Base-by-base conservation (phyloP, 2,113 vertebrate genomes). In the Takifugu bimaculatus region DNA sequence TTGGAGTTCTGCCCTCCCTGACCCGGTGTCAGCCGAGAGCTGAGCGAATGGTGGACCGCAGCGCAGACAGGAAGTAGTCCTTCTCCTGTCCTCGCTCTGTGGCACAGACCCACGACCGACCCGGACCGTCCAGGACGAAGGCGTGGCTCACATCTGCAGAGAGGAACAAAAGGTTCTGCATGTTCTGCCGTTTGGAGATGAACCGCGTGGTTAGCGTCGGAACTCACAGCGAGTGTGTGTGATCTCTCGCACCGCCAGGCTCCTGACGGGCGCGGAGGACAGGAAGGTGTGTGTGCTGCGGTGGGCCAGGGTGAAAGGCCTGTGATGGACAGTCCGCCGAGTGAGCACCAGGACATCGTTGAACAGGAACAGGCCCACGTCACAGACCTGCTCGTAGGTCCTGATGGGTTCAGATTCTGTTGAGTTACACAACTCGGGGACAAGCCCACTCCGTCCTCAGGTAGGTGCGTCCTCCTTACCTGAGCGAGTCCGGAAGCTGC, bases 311-410 rank as follows among this genome's bases (percentile, higher is more conserved):
- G 88, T 71, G 82, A 92, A 95, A 2, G 91, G 89, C 13, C 65
- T 78, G 6, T 93, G 78, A 13, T 62, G 80, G 6, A 81, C 83
- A 2, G 44, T 63, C 35, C 75, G 72, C 20, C 66, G 72, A 0
- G 86, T 90, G 74, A 94, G 35, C 48, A 92, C 73, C 60, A 92
- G 57, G 5, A 79, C 78, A 1, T 94, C 93, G 0, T 74, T 93
- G 71, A 94, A 94, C 70, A 95, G 91, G 74, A 94, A 94, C 61
- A 93, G 79, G n/a, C 88, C 88, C 43, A 93, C 75, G 2, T 94
- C 89, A 0, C 0, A 75, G 45, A 62, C 81, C 1, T 92, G 89
- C 78, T 93, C 83, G 0, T 84, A 93, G 25, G 82, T 61, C 62
- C 93, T 92, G 48, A 26, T 3, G 20, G 48, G 44, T 45, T 4